Conservation (phyloP, 2,113 vertebrate genomes). For the Castor canadensis region DNA sequence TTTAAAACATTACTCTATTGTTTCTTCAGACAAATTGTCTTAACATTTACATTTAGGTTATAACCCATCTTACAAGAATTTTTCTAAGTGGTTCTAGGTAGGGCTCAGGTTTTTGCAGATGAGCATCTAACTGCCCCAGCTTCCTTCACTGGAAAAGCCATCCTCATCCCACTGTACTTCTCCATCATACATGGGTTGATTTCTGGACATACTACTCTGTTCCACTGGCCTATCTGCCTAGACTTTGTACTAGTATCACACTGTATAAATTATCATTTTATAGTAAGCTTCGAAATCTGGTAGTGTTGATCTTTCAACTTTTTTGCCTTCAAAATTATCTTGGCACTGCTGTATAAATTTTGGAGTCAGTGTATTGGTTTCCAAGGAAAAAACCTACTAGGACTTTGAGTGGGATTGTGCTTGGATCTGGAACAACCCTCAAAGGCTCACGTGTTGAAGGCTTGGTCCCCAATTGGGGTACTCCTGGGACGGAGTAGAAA, state of each 20-base stretch:
- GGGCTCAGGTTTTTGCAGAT: neutral
- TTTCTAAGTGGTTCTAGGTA: neutral
- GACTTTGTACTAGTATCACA: neutral
- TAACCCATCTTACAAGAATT: neutral
- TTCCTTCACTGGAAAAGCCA: neutral
- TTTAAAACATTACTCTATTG: neutral
- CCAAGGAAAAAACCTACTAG: neutral
- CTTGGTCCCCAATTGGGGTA: neutral
- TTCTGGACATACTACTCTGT: neutral
- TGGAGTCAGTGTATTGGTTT: neutral
- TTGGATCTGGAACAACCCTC: neutral
- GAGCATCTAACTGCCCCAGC: neutral
- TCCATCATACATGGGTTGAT: neutral
- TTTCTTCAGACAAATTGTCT: neutral
- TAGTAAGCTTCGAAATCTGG: neutral
- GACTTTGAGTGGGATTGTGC: neutral
- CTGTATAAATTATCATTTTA: neutral
- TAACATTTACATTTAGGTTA: neutral
- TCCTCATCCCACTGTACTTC: neutral
- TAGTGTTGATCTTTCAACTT: neutral
- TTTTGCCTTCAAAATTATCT: neutral
- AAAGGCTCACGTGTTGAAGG: neutral
- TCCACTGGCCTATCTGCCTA: neutral
- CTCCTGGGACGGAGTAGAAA: neutral
- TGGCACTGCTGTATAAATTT: neutral